Evolutionary conservation across 2,797 vertebrate species (phyloP), one percentile per base, ranked within the genome.

Genomic region (Distichodus sexfasciatus): DNA sequence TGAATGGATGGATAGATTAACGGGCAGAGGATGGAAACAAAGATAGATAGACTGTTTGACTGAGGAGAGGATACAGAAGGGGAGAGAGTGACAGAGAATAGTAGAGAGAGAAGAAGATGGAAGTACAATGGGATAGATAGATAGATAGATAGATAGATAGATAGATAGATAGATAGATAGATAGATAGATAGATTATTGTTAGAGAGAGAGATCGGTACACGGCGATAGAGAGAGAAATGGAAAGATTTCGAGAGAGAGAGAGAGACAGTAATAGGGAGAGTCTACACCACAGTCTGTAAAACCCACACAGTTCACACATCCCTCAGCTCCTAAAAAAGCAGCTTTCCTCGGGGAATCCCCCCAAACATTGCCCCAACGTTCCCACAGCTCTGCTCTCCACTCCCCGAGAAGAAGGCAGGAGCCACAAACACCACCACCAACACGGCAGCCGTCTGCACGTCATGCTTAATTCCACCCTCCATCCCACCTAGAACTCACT

Each of bases 241-340:
- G 24, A 78, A 24, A 41, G 26, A 59, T 58, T 57, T 21, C 33
- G 17, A 36, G 69, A 71, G 51, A 38, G 10, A 62, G 58, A 53
- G 28, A 33, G 15, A 61, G 69, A 41, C 17, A 29, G 6, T 17
- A 19, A 57, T 26, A 76, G 36, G 78, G 12, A 47, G 29, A 63
- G 14, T 17, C 12, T 77, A 61, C 72, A 53, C 81, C 83, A 77
- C 79, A 79, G 83, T 72, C 46, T 50, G 69, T 78, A 68, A 73
- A 86, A 84, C 85, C 81, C 85, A 86, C 82, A 90, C 73, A 82
- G 87, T 91, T 90, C 83, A 84, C 85, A 87, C 83, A 86, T 85
- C 73, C 81, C 85, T 87, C 86, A 51, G 66, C 17, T 76, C 69
- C 72, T 83, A 81, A 65, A 75, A 84, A 85, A 85, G 69, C 87